Evolutionary conservation across 2,113 vertebrate species (phyloP).

Genomic region (Microtus oregoni): DNA sequence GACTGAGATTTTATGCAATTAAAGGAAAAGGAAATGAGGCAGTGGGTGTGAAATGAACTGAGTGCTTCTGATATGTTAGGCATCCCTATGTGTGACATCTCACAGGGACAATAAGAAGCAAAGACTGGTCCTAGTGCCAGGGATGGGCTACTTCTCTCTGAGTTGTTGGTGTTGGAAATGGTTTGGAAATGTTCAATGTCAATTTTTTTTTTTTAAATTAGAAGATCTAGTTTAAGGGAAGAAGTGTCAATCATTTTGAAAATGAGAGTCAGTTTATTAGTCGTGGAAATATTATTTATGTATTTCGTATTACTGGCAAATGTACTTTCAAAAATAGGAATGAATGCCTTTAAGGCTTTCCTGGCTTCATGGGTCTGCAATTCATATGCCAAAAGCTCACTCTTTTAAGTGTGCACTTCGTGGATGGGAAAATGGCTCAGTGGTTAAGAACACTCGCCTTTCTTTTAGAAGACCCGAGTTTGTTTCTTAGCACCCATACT

Average conservation of each 20-base stretch:
- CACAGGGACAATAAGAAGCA: neutral
- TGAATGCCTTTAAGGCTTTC: neutral
- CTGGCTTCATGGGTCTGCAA: neutral
- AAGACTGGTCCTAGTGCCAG: neutral
- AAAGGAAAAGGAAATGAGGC: neutral
- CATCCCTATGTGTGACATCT: neutral
- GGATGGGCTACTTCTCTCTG: neutral
- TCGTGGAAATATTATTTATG: neutral
- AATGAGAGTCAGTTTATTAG: neutral
- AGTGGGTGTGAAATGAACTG: neutral
- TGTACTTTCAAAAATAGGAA: neutral
- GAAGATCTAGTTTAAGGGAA: conserved; percentile 12
- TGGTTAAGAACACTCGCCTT: neutral
- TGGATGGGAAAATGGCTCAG: neutral
- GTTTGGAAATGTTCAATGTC: neutral
- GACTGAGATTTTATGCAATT: neutral
- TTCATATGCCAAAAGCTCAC: neutral
- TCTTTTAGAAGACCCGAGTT: neutral
- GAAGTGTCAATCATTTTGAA: neutral
- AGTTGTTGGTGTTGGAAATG: neutral
- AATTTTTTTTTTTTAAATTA: neutral
- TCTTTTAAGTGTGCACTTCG: neutral
- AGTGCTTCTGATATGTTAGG: neutral
- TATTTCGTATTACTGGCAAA: neutral
- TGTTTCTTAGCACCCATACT: too few relatives aligned